Conservation (phyloP, 2,797 vertebrate genomes). For the Neostethus bicornis region DNA sequence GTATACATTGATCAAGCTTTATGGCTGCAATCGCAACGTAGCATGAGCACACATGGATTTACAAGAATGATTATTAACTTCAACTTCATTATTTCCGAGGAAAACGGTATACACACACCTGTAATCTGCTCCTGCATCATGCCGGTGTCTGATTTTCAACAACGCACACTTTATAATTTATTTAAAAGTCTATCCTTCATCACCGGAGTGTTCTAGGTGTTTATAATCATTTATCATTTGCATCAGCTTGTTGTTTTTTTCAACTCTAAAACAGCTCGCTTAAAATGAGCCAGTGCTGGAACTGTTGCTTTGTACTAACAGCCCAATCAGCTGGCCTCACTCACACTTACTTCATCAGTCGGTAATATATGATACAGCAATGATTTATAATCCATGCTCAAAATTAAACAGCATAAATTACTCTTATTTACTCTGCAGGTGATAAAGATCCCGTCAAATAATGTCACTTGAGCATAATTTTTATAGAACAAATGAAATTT, state of each 20-base stretch:
- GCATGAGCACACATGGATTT: constrained; percentile 64
- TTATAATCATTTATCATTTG: constrained; percentile 72
- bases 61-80: constrained; percentile 67
- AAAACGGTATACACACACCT: constrained; percentile 60
- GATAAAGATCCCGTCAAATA: constrained; percentile 86
- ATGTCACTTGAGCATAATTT: constrained; percentile 85
- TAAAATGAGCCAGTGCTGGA: constrained; percentile 62
- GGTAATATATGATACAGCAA: constrained; percentile 72
- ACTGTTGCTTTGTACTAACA: constrained; percentile 69
- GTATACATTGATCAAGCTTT: constrained; percentile 57
- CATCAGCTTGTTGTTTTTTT: constrained; percentile 65
- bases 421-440: constrained; percentile 85
- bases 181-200: constrained; percentile 72
- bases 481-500: constrained; percentile 86
- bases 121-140: constrained; percentile 59
- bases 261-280: constrained; percentile 59
- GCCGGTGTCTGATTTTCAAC: constrained; percentile 68
- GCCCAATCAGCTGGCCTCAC: constrained; percentile 65
- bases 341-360: constrained; percentile 76
- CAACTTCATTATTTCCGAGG: constrained; percentile 39
- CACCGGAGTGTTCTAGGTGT: constrained; percentile 52
- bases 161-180: constrained; percentile 73
- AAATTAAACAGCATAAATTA: constrained; percentile 86
- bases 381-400: constrained; percentile 82
- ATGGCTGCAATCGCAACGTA: constrained; percentile 51